Conservation (phyloP, 1,140 invertebrate genomes). For the Musca vetustissima region DNA sequence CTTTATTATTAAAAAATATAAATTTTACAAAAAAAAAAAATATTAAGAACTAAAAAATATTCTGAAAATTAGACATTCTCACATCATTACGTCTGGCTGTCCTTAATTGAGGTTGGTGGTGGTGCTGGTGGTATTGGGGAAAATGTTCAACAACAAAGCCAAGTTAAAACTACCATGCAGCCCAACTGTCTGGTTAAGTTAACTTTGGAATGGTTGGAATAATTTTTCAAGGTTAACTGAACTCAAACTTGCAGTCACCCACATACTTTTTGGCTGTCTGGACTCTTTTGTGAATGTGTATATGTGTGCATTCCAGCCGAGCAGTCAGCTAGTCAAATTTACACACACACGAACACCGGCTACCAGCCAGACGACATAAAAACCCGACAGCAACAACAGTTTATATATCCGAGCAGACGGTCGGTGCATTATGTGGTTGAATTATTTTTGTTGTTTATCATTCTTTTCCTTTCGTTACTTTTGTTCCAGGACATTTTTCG, state of each 20-base stretch:
- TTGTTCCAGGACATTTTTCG: not conserved
- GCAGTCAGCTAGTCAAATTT: not conserved
- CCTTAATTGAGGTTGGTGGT: not conserved
- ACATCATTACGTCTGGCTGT: no score
- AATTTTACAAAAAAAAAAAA: no score
- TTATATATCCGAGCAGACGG: not conserved
- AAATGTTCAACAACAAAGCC: not conserved
- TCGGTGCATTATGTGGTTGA: constrained; percentile 4
- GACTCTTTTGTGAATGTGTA: no score
- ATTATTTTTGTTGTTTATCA: not conserved
- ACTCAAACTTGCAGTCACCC: constrained; percentile 17
- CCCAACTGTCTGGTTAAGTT: constrained; percentile 20
- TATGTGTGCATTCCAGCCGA: not conserved
- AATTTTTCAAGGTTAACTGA: constrained; percentile 24
- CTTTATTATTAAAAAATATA: no score
- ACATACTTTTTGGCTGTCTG: constrained; percentile 1
- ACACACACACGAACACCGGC: not conserved
- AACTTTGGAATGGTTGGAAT: constrained; percentile 16
- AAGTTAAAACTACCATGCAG: not conserved
- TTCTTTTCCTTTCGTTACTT: not conserved
- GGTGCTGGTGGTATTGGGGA: not conserved
- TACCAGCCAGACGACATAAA: not conserved
- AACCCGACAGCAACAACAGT: not conserved
- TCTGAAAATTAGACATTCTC: no score
- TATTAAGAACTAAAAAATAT: no score